Conservation (phyloP, 37 sponge, comb jelly and placozoan species). For the Halisarca cf. caerulea region DNA sequence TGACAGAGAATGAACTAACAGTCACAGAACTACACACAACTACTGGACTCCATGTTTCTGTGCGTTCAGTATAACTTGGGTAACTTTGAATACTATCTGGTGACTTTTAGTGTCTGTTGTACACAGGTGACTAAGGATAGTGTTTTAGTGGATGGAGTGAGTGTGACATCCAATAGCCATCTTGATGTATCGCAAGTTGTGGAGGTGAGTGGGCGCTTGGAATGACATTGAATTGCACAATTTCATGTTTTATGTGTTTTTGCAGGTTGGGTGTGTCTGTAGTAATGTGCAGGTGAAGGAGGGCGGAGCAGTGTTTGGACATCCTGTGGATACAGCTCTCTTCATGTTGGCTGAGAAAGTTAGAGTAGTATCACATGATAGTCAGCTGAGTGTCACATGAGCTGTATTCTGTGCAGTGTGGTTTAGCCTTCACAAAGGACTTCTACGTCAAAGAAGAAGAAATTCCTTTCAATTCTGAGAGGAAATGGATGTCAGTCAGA, state of each 20-base stretch:
- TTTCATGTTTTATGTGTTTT: not conserved
- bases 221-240: not conserved
- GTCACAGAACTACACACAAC: constrained; percentile 72
- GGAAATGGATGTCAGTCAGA: constrained; percentile 95
- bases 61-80: not conserved
- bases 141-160: constrained; percentile 32
- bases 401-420: constrained; percentile 31
- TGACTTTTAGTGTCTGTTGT: not conserved
- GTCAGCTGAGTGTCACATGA: too few species aligned
- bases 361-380: not conserved
- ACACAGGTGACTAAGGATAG: not conserved
- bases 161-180: constrained; percentile 31
- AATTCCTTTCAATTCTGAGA: constrained; percentile 85
- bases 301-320: constrained; percentile 71
- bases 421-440: constrained; percentile 59
- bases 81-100: not conserved
- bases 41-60: constrained; percentile 12
- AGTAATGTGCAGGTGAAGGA: constrained; percentile 88
- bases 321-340: constrained; percentile 93
- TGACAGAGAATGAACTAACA: constrained; percentile 94
- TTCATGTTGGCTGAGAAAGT: constrained; percentile 68
- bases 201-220: constrained; percentile 39
- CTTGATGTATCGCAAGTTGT: constrained; percentile 53
- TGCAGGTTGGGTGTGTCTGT: constrained; percentile 90
- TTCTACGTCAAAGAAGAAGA: constrained; percentile 75